Conservation (phyloP, 2,797 vertebrate species). For the Tarsius wallacei region DNA sequence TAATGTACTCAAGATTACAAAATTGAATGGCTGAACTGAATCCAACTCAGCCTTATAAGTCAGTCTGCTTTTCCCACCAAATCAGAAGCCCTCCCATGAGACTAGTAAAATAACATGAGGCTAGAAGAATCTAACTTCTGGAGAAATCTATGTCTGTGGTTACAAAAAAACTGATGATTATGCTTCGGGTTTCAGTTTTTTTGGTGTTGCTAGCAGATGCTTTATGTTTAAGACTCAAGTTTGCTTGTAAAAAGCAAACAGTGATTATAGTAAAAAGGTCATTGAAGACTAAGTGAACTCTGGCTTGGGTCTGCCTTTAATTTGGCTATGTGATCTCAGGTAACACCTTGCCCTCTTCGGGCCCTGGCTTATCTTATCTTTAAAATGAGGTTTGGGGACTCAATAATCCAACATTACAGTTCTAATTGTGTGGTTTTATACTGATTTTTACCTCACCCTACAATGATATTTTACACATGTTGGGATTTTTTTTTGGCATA, state of each 20-base stretch:
- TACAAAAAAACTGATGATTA: not conserved
- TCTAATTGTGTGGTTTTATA: not conserved
- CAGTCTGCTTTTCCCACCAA: not conserved
- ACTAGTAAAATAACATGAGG: not conserved
- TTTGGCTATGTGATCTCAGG: not conserved
- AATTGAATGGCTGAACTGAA: constrained; percentile 36
- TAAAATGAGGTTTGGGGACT: constrained; percentile 29
- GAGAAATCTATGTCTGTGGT: not conserved
- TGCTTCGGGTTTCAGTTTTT: constrained; percentile 29
- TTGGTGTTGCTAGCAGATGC: not conserved
- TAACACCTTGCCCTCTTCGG: not conserved
- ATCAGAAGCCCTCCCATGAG: not conserved
- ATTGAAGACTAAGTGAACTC: not conserved
- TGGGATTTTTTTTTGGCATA: constrained; percentile 20
- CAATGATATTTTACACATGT: not conserved
- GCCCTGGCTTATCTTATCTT: not conserved
- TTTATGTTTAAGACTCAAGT: not conserved
- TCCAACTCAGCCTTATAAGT: not conserved
- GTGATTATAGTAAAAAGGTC: not conserved
- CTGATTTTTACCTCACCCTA: constrained; percentile 42
- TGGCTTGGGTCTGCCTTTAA: not conserved
- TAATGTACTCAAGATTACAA: not conserved
- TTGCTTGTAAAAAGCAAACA: not conserved
- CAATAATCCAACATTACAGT: constrained; percentile 5
- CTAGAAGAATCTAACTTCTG: not conserved